A percentile compares a stretch with the other conserved stretches of the same genome.
Evolutionary conservation across 2,113 vertebrate species (phyloP).

Genomic region (Laterallus jamaicensis): DNA sequence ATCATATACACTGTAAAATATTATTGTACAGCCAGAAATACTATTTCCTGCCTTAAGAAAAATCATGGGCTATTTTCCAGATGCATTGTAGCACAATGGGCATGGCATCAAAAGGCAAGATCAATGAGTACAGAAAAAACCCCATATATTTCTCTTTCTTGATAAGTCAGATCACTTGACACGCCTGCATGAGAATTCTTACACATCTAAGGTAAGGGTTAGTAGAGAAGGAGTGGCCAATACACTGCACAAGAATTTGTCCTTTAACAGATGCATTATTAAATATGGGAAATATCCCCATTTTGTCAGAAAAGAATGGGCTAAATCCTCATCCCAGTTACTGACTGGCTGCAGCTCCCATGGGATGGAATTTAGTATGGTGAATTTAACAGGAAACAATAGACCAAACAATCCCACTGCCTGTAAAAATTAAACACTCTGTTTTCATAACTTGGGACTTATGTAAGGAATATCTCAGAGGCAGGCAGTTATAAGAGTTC

Average conservation of each 20-base stretch:
- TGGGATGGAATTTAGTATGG: slow-evolving; percentile 35
- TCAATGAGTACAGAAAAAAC: slow-evolving; percentile 4
- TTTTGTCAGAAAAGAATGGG: slow-evolving; percentile 37
- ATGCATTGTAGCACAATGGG: slow-evolving; percentile 17
- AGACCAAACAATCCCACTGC: slow-evolving; percentile 50
- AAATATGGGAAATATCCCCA: slow-evolving; percentile 28
- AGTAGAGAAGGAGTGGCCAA: background rate
- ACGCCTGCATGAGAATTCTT: background rate
- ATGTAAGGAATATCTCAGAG: slow-evolving; percentile 61
- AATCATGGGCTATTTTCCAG: slow-evolving; percentile 10
- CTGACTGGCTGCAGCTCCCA: slow-evolving; percentile 29
- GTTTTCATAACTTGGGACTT: slow-evolving; percentile 67
- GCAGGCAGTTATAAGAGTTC: background rate
- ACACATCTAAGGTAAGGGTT: background rate
- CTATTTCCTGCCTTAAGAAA: slow-evolving; percentile 29
- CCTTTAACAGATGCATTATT: background rate
- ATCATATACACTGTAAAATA: slow-evolving; percentile 32
- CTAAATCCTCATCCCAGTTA: slow-evolving; percentile 40
- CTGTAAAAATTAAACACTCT: slow-evolving; percentile 59
- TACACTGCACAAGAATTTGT: background rate
- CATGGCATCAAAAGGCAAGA: slow-evolving; percentile 41
- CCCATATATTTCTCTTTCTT: background rate
- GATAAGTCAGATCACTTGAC: background rate
- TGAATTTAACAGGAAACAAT: slow-evolving; percentile 65
- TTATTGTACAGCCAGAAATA: slow-evolving; percentile 39